Evolutionary conservation across 2,113 vertebrate genomes (phyloP).

Genomic region (Hydrolagus affinis): DNA sequence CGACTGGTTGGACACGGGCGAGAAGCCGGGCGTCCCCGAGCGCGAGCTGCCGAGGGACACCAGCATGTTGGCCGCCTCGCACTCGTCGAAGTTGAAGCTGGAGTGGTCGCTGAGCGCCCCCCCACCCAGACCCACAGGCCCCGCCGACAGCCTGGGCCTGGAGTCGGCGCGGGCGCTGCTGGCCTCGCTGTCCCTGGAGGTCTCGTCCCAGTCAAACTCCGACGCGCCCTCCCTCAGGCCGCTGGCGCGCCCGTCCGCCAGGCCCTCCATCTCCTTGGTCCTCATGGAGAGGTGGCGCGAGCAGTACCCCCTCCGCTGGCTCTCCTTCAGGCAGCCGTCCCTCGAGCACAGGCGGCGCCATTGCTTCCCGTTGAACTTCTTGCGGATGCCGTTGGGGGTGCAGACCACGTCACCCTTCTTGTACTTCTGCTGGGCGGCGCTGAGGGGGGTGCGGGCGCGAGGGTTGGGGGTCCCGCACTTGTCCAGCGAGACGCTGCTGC

Average conservation of each 20-base stretch:
- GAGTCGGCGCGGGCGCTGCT: slow-evolving; percentile 76
- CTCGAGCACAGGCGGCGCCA: slow-evolving; percentile 83
- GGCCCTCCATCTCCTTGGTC: slow-evolving; percentile 81
- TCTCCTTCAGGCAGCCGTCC: slow-evolving; percentile 90
- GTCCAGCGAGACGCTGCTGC: slow-evolving; percentile 49
- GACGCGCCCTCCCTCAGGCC: slow-evolving; percentile 39
- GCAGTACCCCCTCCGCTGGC: slow-evolving; percentile 80
- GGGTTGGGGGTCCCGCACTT: slow-evolving; percentile 49
- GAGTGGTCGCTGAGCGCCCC: slow-evolving; percentile 64
- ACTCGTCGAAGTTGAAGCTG: slow-evolving; percentile 83
- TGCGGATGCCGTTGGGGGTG: slow-evolving; percentile 81
- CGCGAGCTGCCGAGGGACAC: slow-evolving; percentile 81
- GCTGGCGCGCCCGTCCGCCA: slow-evolving; percentile 62
- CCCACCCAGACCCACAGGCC: slow-evolving; percentile 49
- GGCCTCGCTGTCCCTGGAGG: slow-evolving; percentile 71
- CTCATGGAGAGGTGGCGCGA: slow-evolving; percentile 84
- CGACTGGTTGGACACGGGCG: slow-evolving; percentile 78
- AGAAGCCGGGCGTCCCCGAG: slow-evolving; percentile 79
- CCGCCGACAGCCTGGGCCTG: slow-evolving; percentile 59
- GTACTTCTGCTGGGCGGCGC: slow-evolving; percentile 76
- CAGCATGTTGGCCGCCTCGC: slow-evolving; percentile 83
- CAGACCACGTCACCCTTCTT: slow-evolving; percentile 87
- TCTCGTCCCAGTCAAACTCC: slow-evolving; percentile 84
- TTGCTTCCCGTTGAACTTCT: slow-evolving; percentile 90
- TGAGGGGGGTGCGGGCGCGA: slow-evolving; percentile 71